Evolutionary conservation across 2,113 vertebrate genomes (phyloP).

Genomic region (Rhynchomys soricoides): DNA sequence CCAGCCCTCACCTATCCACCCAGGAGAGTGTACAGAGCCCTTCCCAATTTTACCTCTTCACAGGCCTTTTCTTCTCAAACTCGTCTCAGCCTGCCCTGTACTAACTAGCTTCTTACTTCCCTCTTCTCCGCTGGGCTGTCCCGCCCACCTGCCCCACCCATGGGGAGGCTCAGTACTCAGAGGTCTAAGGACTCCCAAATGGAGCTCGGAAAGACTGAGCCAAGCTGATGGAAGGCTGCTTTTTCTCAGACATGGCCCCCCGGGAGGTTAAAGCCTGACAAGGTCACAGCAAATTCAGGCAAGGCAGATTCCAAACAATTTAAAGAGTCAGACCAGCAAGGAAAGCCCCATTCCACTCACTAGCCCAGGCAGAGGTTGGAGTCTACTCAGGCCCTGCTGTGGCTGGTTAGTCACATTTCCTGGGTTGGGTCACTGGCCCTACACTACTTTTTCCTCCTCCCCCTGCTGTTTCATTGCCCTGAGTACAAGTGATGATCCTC

Average conservation of each 20-base stretch:
- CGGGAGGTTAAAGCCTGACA: background rate
- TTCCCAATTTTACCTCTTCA: background rate
- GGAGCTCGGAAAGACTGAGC: rapidly evolving
- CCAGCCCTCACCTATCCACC: background rate
- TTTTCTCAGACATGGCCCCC: background rate
- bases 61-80: background rate
- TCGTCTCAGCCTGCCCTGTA: background rate
- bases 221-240: background rate
- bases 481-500: background rate
- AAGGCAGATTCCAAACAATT: background rate
- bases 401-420: constrained; percentile 56
- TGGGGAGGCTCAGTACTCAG: background rate
- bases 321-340: background rate
- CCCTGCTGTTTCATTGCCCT: background rate
- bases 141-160: constrained; percentile 31
- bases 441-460: background rate
- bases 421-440: constrained; percentile 45
- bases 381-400: background rate
- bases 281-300: too few species aligned
- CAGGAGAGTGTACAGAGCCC: background rate
- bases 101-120: background rate
- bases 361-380: background rate
- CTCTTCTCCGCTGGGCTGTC: background rate
- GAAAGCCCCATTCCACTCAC: background rate
- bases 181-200: rapidly evolving